Percentiles rank a stretch among this genome's conserved stretches.
Conservation (phyloP, 2,797 vertebrate genomes). For the Cygnus olor region DNA sequence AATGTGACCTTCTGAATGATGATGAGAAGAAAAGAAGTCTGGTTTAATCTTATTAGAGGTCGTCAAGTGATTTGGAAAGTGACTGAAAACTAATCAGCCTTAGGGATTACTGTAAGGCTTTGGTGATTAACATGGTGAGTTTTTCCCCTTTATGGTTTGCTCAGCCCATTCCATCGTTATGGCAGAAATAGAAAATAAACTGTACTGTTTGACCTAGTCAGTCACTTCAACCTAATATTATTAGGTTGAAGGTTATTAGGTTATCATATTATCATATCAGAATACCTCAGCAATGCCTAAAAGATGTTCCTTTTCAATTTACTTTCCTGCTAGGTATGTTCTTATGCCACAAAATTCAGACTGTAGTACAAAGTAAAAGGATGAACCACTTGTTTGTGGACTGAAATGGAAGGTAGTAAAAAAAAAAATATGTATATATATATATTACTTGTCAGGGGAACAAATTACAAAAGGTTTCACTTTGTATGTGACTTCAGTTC, state of each 20-base stretch:
- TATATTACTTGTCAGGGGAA: not conserved
- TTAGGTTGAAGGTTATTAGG: not conserved
- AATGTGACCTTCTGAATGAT: slow-evolving; percentile 33
- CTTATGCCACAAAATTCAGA: not conserved
- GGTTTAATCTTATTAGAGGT: slow-evolving; percentile 53
- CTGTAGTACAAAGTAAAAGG: not conserved
- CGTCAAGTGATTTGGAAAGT: slow-evolving; percentile 25
- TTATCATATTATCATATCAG: not conserved
- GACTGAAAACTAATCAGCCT: slow-evolving; percentile 50
- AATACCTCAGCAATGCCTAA: not conserved
- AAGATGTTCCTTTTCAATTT: not conserved
- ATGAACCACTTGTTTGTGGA: not conserved
- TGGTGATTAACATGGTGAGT: not conserved
- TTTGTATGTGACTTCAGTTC: not conserved
- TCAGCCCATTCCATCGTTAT: not conserved
- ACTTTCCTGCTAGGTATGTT: not conserved
- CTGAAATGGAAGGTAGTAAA: not conserved
- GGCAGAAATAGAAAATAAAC: not conserved
- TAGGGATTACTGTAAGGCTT: slow-evolving; percentile 28
- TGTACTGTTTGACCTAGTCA: not conserved
- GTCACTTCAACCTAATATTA: slow-evolving; percentile 10
- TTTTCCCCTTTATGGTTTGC: not conserved
- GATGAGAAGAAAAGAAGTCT: slow-evolving; percentile 6
- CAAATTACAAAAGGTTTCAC: not conserved
- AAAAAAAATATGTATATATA: not conserved